phyloP scores from a whole-genome alignment of 2,113 vertebrate genomes.

The Pleuronectes platessa region DNA sequence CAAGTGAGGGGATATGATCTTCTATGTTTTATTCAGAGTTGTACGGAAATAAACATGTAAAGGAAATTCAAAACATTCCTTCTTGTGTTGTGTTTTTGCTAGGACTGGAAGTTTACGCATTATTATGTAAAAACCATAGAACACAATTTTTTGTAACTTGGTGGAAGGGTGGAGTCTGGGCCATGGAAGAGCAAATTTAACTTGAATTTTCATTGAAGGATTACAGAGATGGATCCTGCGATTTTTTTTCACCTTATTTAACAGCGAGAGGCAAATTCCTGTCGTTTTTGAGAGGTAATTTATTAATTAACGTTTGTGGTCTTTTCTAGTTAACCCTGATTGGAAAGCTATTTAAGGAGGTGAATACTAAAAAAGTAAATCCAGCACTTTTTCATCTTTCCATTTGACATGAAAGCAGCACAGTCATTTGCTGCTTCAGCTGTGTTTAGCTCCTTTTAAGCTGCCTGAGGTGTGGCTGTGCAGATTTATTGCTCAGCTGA shows the following conservation, averaged over 20 bases:
- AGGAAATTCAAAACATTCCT: neutral
- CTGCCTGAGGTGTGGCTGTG: constrained; percentile 30
- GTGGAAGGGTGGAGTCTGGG: too few relatives aligned
- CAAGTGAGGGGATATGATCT: too few relatives aligned
- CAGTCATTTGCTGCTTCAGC: constrained; percentile 53
- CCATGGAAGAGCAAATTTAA: too few relatives aligned
- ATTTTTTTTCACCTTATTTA: too few relatives aligned
- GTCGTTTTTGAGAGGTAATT: neutral
- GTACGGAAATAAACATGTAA: neutral
- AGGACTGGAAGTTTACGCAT: too few relatives aligned
- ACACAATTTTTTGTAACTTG: too few relatives aligned
- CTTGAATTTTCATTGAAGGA: too few relatives aligned
- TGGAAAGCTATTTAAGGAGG: neutral
- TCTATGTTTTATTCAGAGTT: too few relatives aligned
- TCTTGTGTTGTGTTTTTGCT: too few relatives aligned
- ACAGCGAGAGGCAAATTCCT: too few relatives aligned
- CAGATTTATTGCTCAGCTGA: constrained; percentile 70
- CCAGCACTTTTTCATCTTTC: constrained; percentile 5
- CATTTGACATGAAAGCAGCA: constrained; percentile 1
- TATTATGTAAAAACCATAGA: too few relatives aligned
- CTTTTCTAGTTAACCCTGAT: neutral
- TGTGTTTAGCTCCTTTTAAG: constrained; percentile 56
- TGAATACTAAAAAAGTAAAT: neutral
- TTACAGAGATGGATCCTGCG: too few relatives aligned
- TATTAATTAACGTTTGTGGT: neutral